Base-by-base conservation (phyloP, 1,140 invertebrate genomes). In the Pinna nobilis region DNA sequence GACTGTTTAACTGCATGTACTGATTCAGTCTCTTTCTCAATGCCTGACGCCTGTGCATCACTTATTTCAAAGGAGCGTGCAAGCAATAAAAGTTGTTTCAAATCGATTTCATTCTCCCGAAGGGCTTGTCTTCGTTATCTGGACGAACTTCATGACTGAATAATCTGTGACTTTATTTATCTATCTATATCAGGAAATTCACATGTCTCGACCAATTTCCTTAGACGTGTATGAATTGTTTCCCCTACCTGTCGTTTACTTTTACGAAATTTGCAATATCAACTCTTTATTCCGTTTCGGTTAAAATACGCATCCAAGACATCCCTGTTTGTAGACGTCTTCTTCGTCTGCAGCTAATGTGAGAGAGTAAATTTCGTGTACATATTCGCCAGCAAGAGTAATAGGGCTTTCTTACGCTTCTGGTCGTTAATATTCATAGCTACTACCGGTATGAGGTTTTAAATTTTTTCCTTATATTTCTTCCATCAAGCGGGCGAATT, bases 51-150 rank as follows among this genome's bases (percentile, higher is more conserved):
- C 23, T 69, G 66, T 5, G n/a, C 49, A 7, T 69, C 51, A 59
- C 53, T 59, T 0, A 41, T 69, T 69, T 69, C 67, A 23, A 69
- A 47, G 15, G 35, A 47, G 28, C 67, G 39, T 13, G 67, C 67
- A 9, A 60, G 6, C 13, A 25, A 15, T 23, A 59, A 20, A 20
- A 59, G 25, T 32, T 32, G 37, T 30, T 49, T 69, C 33, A 59
- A 15, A 32, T 47, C 39, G n/a, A 57, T 59, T 18, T 69, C 35
- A 35, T 23, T 25, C 23, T 47, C 28, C 6, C 39, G 39, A 6
- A 64, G 61, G 5, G 23, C 61, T 18, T 23, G n/a, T 15, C 61
- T 35, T 20, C 37, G 7, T 23, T 41, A 28, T 25, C 28, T 47
- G 7, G 37, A 11, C 25, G 59, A 63, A n/a, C 13, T 39, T n/a